phyloP scores from a whole-genome alignment of 2,888 invertebrate genomes.

The Sinelater perroti region DNA sequence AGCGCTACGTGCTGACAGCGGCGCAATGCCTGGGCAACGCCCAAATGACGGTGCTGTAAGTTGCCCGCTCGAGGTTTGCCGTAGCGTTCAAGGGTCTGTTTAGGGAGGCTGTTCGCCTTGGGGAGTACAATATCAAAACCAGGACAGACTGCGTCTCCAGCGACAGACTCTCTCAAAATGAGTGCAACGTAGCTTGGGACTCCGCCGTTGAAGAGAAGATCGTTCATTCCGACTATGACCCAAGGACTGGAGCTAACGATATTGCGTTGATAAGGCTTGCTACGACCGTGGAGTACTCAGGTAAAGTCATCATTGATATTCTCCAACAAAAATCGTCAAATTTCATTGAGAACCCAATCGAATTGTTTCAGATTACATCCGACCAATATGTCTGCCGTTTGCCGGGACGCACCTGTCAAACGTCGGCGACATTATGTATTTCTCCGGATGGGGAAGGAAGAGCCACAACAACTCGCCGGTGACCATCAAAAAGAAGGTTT shows the following conservation, averaged over 20 bases:
- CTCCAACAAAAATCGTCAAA: not conserved
- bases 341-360: not conserved
- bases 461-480: not conserved
- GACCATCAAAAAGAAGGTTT: not conserved
- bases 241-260: constrained; percentile 45
- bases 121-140: constrained; percentile 2
- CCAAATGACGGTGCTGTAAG: not conserved
- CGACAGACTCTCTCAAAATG: not conserved
- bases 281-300: constrained; percentile 55
- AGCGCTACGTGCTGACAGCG: not conserved
- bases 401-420: not conserved
- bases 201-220: not conserved
- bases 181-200: not conserved
- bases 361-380: constrained; percentile 59
- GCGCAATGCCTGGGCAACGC: not conserved
- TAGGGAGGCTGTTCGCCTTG: not conserved
- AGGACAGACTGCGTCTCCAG: not conserved
- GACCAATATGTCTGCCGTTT: constrained; percentile 59
- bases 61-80: no score
- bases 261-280: constrained; percentile 59
- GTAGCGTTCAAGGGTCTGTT: constrained; percentile 37
- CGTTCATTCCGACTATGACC: constrained; percentile 20
- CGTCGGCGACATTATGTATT: not conserved
- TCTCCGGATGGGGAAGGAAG: not conserved
- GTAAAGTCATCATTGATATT: constrained; percentile 49